Evolutionary conservation across 2,113 vertebrate genomes (phyloP), one percentile per base, ranked within the genome.

Genomic region (Pelvicachromis taeniatus): DNA sequence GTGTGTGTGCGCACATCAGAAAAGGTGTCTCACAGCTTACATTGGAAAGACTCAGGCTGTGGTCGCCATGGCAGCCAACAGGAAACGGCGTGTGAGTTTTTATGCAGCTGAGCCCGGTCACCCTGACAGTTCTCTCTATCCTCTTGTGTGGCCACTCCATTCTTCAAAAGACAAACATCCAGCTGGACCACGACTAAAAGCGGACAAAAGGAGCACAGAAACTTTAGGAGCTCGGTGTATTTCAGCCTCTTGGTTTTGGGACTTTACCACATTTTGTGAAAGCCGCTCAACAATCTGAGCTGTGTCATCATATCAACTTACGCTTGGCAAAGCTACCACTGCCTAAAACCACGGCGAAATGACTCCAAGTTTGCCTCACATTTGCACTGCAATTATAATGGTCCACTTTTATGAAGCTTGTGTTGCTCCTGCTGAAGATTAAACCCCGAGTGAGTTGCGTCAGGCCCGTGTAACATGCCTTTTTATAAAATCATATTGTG

Each of bases 31-130:
- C 83, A 50, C 70, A 63, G 84, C 87, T 90, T 86, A 81, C 89
- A 87, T 84, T 59, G 88, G 89, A 92, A 91, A 92, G 84, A 80
- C 68, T 84, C 63, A 4, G 88, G 33, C 87, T 45, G 78, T 31
- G 50, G 80, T 93, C 68, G 16, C 91, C 88, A 88, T 90, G 89
- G 88, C 80, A 91, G 92, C 90, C 92, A 92, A 94, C 91, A 94
- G 91, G 92, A 95, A 95, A 91, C 84, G 23, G 80, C n/a, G 79
- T 70, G 79, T 65, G 4, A 78, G 85, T 90, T 90, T 88, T 88
- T 87, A 54, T 78, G 85, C 79, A 78, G 92, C 84, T 52, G 87
- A 89, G 90, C 48, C 81, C 2, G 85, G 90, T 92, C 90, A 87
- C 86, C 84, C 83, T 85, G 87, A 91, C 89, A 87, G 83, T 81